These are phyloP conservation scores for Planiliza haematocheilus DNA, from an alignment of 2,113 vertebrate genomes.

Conservation along the genomic window DNA sequence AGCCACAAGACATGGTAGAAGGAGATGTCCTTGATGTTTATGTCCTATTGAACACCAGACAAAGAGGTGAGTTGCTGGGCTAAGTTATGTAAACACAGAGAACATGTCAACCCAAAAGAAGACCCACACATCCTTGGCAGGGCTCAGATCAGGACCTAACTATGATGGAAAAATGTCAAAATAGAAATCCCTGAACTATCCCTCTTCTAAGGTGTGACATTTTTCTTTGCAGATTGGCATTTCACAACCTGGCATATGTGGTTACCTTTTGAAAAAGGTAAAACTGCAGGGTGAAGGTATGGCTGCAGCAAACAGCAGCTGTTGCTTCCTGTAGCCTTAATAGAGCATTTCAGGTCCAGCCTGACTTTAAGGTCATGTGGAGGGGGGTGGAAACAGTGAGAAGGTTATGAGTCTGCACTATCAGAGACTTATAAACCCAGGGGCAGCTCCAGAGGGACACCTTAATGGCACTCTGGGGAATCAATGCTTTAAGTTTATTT, in stretches of 20 bases:
- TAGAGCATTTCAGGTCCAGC: no score
- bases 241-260: neutral
- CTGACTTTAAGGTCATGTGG: no score
- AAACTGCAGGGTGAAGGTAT: conserved; percentile 30
- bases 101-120: neutral
- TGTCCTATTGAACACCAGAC: neutral
- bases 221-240: neutral
- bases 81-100: neutral
- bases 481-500: conserved; percentile 52
- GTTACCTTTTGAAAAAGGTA: conserved; percentile 4
- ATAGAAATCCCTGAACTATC: neutral
- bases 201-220: no score
- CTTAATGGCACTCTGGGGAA: conserved; percentile 57
- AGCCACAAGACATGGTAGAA: no score
- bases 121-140: neutral
- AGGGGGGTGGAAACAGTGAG: conserved; percentile 5
- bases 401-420: conserved; percentile 38
- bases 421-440: conserved; percentile 32
- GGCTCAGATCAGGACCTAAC: neutral
- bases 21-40: neutral
- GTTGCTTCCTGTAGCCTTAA: conserved; percentile 26
- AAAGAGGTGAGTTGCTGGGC: neutral
- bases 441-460: conserved; percentile 35
- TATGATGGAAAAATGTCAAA: neutral
- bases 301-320: conserved; percentile 28